phyloP scores from a whole-genome alignment of 2,797 vertebrate genomes.

The Squalus acanthias region DNA sequence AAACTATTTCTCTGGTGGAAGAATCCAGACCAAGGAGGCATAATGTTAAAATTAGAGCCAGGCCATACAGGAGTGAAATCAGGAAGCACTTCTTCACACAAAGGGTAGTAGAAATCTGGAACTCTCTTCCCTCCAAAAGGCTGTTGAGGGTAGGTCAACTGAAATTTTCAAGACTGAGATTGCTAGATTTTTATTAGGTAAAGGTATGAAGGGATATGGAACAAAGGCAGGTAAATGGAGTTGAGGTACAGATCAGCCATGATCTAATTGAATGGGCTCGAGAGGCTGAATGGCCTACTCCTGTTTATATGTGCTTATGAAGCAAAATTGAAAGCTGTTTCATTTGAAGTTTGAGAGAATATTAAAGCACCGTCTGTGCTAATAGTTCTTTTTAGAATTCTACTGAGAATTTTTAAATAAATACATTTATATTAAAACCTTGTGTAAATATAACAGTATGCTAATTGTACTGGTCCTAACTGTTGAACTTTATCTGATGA shows the following conservation, averaged over 20 bases:
- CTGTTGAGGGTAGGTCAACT: background rate
- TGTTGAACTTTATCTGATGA: background rate
- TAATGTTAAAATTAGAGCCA: background rate
- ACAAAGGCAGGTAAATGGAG: background rate
- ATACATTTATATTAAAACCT: background rate
- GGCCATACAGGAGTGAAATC: background rate
- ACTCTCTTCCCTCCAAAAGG: background rate
- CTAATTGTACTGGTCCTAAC: background rate
- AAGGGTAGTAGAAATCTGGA: background rate
- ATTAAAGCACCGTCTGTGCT: background rate
- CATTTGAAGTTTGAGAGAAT: conserved; percentile 4
- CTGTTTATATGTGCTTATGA: background rate
- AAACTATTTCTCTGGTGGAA: background rate
- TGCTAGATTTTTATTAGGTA: background rate
- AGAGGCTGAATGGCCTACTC: background rate
- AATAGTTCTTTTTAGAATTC: background rate
- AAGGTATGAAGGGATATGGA: background rate
- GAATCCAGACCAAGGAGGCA: background rate
- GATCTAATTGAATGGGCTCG: background rate
- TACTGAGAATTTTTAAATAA: background rate
- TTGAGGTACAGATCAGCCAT: background rate
- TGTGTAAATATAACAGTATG: background rate
- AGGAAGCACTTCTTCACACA: background rate
- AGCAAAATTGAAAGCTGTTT: background rate
- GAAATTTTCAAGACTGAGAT: background rate